Conservation (phyloP, 2,888 invertebrate species). For the Orgyia antiqua region DNA sequence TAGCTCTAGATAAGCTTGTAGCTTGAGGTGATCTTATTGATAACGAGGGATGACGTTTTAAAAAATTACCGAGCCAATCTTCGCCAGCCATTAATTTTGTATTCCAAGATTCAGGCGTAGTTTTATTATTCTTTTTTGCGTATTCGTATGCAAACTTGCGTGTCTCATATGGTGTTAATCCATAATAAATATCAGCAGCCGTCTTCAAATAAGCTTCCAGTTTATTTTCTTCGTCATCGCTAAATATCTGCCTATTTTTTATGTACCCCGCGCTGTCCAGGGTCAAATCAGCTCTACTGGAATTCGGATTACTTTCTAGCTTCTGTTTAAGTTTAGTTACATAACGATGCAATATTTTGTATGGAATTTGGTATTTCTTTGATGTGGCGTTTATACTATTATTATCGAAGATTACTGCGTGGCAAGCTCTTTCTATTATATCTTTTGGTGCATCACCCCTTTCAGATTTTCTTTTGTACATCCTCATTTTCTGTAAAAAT, state of each 20-base stretch:
- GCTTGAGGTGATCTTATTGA: slow-evolving; percentile 2
- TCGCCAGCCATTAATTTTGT: slow-evolving; percentile 6
- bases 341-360: slow-evolving; percentile 7
- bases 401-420: slow-evolving; percentile 12
- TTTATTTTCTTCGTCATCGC: slow-evolving; percentile 10
- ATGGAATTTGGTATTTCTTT: slow-evolving; percentile 4
- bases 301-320: slow-evolving; percentile 2
- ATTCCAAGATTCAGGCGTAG: slow-evolving; percentile 5
- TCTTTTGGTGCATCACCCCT: slow-evolving; percentile 4
- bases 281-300: slow-evolving; percentile 1
- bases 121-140: slow-evolving; percentile 4
- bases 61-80: slow-evolving; percentile 6
- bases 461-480: slow-evolving; percentile 10
- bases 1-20: slow-evolving; percentile 7
- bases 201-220: slow-evolving; percentile 6
- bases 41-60: slow-evolving; percentile 2
- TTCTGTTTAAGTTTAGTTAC: slow-evolving; percentile 3
- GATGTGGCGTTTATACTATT: slow-evolving; percentile 11
- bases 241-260: slow-evolving; percentile 12
- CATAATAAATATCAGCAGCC: slow-evolving; percentile 10
- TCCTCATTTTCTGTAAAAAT: slow-evolving; percentile 3
- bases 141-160: slow-evolving; percentile 6
- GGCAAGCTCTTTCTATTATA: slow-evolving; percentile 5
- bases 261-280: slow-evolving; percentile 6
- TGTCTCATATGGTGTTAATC: slow-evolving; percentile 6